Percentiles rank a stretch among this genome's conserved stretches.
phyloP scores from a whole-genome alignment of 2,888 invertebrate species.

The Bellardia pandia region DNA sequence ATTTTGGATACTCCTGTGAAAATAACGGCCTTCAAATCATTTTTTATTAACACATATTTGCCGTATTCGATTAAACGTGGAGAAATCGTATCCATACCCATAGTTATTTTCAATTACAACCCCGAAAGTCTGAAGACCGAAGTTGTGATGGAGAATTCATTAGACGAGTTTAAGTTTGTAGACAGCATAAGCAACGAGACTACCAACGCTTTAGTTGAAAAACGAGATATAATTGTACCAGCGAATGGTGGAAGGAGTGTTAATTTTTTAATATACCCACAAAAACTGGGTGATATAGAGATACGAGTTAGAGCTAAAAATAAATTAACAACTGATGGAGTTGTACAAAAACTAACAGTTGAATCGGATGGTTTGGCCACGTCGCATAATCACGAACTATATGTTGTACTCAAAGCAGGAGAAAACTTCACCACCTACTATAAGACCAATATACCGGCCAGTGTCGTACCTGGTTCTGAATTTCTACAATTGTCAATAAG shows the following conservation, averaged over 20 bases:
- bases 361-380: slow-evolving; percentile 87
- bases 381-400: slow-evolving; percentile 24
- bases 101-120: slow-evolving; percentile 93
- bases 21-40: slow-evolving; percentile 89
- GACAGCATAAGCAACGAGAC: not conserved
- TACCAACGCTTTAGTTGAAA: not conserved
- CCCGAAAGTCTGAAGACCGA: slow-evolving; percentile 89
- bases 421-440: not conserved
- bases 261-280: slow-evolving; percentile 90
- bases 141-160: slow-evolving; percentile 91
- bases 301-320: slow-evolving; percentile 88
- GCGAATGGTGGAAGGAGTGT: slow-evolving; percentile 87
- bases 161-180: slow-evolving; percentile 89
- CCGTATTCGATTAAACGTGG: slow-evolving; percentile 91
- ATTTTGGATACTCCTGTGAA: slow-evolving; percentile 85
- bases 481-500: slow-evolving; percentile 86
- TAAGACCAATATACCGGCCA: slow-evolving; percentile 86
- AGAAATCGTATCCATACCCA: slow-evolving; percentile 93
- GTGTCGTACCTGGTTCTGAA: slow-evolving; percentile 90
- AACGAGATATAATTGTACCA: slow-evolving; percentile 86
- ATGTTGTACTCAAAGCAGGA: not conserved
- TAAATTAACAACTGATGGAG: slow-evolving; percentile 84
- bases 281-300: slow-evolving; percentile 87
- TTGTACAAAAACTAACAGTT: slow-evolving; percentile 87
- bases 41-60: slow-evolving; percentile 90